Percentiles rank a stretch among this genome's conserved stretches.
Conservation (phyloP, 1,140 invertebrate genomes). For the Caenorhabditis tropicalis region DNA sequence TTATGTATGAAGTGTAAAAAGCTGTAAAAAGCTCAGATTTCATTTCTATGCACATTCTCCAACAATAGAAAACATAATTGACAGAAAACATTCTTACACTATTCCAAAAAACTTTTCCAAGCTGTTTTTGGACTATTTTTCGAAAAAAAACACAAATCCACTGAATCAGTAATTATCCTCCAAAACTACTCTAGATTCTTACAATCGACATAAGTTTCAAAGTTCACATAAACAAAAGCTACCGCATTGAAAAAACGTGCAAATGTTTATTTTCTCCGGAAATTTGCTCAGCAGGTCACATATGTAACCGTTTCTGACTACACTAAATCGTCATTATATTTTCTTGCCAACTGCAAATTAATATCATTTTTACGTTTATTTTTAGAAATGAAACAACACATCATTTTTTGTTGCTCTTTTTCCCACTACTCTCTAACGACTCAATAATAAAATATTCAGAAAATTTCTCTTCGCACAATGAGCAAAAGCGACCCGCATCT, state of each 20-base stretch:
- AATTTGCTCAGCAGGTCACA: slow-evolving; percentile 1
- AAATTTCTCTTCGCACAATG: slow-evolving; percentile 41
- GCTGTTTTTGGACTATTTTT: too few species aligned
- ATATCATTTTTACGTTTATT: not conserved
- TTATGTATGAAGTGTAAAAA: too few species aligned
- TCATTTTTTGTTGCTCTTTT: not conserved
- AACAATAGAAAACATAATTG: too few species aligned
- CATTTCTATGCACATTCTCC: too few species aligned
- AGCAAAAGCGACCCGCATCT: slow-evolving; percentile 52
- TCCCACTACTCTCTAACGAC: not conserved
- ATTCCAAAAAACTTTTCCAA: too few species aligned
- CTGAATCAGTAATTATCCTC: too few species aligned
- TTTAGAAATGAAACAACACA: slow-evolving; percentile 18
- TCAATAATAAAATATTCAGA: slow-evolving; percentile 34
- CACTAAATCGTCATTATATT: not conserved
- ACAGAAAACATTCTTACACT: too few species aligned
- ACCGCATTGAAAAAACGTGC: not conserved
- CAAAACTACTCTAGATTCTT: too few species aligned
- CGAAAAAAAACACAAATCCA: too few species aligned
- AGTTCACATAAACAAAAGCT: not conserved
- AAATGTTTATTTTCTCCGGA: slow-evolving; percentile 33
- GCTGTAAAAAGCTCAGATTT: too few species aligned
- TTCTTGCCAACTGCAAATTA: not conserved
- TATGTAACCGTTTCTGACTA: slow-evolving; percentile 16
- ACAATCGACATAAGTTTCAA: too few species aligned